Base-by-base conservation (phyloP, 2,888 invertebrate genomes). In the Meiosimyza platycephala region DNA sequence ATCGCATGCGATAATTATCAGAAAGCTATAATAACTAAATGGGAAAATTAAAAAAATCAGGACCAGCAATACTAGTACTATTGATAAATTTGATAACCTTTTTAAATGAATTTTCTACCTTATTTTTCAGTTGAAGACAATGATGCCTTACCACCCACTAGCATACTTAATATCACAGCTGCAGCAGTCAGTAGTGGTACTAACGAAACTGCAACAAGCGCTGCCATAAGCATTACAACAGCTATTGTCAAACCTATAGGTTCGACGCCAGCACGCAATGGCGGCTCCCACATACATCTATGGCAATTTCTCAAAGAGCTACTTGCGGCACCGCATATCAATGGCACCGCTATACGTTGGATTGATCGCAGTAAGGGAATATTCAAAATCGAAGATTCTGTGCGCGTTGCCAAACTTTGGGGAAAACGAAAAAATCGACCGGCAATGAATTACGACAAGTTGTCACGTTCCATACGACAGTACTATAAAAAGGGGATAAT, bases 401-500 rank as follows among this genome's bases (percentile, higher is more conserved):
- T 97, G 47, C 92, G 95, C 79, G 98, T 99, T 69, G 99, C 99
- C n/a, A 91, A 95, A 80, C 91, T 98, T 71, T 99, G 99, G 99
- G 99, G 99, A 75, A 94, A 95, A 82, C 91, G 99, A 78, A 99
- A 99, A 89, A 99, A 99, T 89, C 91, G 99, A 12, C 98, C 98
- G 0, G 98, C 98, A 47, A 99, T 99, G 99, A 99, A 99, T 90
- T 99, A 99, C 89, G 99, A 99, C 90, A 99, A 99, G 87, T 89
- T 99, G 65, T 98, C 97, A 77, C 92, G 99, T 72, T 98, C 98
- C 80, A 97, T 99, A 85, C 90, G 99, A 68, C 99, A 99, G 87
- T 98, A 98, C 89, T 99, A 99, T 91, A 98, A 99, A 89, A 99
- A 99, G 88, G 98, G 98, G 72, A 98, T 99, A 87, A 97, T 98